Conservation (phyloP, 2,888 invertebrate species). For the Nemoura dubitans region DNA sequence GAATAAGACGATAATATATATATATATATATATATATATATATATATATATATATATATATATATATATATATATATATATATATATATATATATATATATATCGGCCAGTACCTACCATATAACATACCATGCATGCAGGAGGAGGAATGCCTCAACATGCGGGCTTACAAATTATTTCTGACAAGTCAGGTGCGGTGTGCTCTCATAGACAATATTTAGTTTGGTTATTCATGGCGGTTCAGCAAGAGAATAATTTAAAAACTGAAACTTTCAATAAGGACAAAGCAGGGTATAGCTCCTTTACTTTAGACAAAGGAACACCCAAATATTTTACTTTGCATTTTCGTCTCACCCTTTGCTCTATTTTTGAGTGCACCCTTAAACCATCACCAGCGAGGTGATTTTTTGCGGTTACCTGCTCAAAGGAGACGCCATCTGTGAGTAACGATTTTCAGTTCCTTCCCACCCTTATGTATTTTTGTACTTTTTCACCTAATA, state of each 20-base stretch:
- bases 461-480: background rate
- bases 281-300: background rate
- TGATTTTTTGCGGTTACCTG: conserved; percentile 5
- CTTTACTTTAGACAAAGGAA: background rate
- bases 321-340: background rate
- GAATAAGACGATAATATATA: conserved; percentile 31
- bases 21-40: background rate
- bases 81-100: no score
- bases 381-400: background rate
- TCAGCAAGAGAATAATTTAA: background rate
- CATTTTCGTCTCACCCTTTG: background rate
- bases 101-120: background rate
- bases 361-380: background rate
- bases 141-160: conserved; percentile 15
- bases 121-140: background rate
- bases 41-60: no score
- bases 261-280: background rate
- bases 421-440: background rate
- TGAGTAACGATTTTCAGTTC: conserved; percentile 7
- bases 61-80: no score
- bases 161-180: conserved; percentile 26
- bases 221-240: background rate
- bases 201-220: background rate
- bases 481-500: background rate
- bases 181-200: conserved; percentile 17